A percentile compares a stretch with the other conserved stretches of the same genome.
Conservation (phyloP, 2,888 invertebrate species). For the Yponomeuta sedellus region DNA sequence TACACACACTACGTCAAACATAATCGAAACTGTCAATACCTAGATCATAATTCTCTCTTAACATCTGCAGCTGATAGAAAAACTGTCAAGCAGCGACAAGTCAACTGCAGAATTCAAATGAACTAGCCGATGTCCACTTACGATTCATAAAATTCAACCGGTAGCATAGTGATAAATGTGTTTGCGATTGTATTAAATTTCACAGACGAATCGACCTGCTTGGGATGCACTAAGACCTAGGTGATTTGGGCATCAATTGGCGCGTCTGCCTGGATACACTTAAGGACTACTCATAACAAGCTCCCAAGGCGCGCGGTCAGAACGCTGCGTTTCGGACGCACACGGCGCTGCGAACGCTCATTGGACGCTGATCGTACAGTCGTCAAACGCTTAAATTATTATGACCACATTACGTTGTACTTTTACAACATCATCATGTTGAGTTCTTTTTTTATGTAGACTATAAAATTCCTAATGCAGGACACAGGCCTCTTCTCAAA, state of each 20-base stretch:
- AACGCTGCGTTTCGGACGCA: too few relatives aligned
- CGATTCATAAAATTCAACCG: constrained; percentile 38
- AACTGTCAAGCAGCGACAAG: not conserved
- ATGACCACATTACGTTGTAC: too few relatives aligned
- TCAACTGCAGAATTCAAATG: constrained; percentile 5
- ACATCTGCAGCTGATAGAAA: not conserved
- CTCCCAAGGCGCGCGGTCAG: too few relatives aligned
- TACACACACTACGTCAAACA: not conserved
- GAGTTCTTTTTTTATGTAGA: too few relatives aligned
- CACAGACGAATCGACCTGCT: constrained; percentile 27
- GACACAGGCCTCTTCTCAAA: too few relatives aligned
- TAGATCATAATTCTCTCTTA: not conserved
- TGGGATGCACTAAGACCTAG: constrained; percentile 4
- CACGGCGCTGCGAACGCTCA: too few relatives aligned
- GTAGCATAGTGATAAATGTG: constrained; percentile 49
- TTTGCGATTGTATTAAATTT: constrained; percentile 46
- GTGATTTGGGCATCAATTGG: not conserved
- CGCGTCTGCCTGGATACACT: not conserved
- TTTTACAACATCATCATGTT: too few relatives aligned
- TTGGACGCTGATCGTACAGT: too few relatives aligned
- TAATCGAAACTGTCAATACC: not conserved
- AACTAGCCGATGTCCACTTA: constrained; percentile 10
- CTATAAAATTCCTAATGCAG: too few relatives aligned
- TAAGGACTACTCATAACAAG: too few relatives aligned
- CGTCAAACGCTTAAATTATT: too few relatives aligned